A percentile compares a stretch with the other conserved stretches of the same genome.
These are phyloP conservation scores for Phataginus tricuspis DNA, from an alignment of 2,797 vertebrate genomes.

Conservation along the genomic window DNA sequence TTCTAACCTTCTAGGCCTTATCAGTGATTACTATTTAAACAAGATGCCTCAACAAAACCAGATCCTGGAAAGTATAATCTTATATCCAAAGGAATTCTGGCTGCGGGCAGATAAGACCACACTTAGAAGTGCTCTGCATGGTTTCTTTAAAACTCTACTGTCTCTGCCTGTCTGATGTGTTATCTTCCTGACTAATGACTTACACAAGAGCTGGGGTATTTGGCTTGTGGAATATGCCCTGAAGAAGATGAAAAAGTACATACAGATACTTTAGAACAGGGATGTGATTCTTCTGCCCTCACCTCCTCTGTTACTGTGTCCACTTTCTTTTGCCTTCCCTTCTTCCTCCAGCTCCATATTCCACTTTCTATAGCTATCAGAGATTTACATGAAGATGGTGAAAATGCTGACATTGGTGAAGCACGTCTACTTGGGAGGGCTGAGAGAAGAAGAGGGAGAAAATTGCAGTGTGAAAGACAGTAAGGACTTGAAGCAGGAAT, in stretches of 20 bases:
- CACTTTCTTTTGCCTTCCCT: neutral
- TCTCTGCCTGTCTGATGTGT: neutral
- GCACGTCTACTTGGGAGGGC: neutral
- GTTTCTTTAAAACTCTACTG: neutral
- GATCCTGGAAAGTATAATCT: neutral
- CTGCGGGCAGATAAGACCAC: neutral
- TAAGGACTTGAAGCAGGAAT: neutral
- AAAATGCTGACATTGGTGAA: neutral
- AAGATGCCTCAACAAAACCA: constrained; percentile 32
- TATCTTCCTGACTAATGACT: constrained; percentile 39
- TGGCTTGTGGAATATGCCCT: neutral
- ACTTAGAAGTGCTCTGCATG: neutral
- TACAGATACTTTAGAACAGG: neutral
- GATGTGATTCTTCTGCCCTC: neutral
- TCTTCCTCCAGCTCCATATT: neutral
- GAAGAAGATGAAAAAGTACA: neutral
- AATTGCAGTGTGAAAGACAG: neutral
- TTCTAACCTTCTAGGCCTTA: neutral
- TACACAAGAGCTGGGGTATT: neutral
- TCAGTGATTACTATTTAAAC: constrained; percentile 31
- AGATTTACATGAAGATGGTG: neutral
- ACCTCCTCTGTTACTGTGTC: neutral
- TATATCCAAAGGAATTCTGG: neutral
- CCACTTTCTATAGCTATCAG: neutral
- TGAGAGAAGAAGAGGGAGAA: neutral